Evolutionary conservation across 2,797 vertebrate genomes (phyloP).

Genomic region (Scomberomorus guttatus): DNA sequence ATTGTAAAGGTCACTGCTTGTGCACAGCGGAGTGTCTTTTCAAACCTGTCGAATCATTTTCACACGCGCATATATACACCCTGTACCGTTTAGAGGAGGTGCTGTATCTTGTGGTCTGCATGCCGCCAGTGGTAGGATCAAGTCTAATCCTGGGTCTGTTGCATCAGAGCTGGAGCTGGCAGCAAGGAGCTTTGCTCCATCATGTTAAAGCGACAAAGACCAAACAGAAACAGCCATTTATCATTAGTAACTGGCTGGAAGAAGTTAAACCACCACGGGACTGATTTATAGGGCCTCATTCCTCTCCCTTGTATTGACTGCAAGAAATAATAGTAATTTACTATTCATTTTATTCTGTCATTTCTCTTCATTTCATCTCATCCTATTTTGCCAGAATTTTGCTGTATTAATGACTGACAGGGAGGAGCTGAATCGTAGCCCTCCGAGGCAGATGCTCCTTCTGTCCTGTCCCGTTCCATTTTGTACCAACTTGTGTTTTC

Average conservation of each 20-base stretch:
- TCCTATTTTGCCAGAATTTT: conserved; percentile 12
- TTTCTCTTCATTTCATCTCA: conserved; percentile 15
- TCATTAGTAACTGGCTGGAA: conserved; percentile 45
- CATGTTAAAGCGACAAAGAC: conserved; percentile 60
- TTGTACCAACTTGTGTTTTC: background rate
- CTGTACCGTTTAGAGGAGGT: conserved; percentile 27
- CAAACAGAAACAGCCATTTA: conserved; percentile 60
- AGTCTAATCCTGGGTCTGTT: conserved; percentile 63
- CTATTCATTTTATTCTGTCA: conserved; percentile 13
- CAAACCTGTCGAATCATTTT: conserved; percentile 48
- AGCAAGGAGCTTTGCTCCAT: conserved; percentile 54
- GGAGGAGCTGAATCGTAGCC: conserved; percentile 24
- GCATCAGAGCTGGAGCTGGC: conserved; percentile 61
- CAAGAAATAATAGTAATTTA: conserved; percentile 17
- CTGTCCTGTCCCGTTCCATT: conserved; percentile 11
- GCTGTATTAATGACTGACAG: conserved; percentile 20
- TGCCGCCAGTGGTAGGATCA: conserved; percentile 61
- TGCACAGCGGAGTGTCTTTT: conserved; percentile 21
- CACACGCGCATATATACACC: conserved; percentile 6
- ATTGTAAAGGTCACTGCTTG: conserved; percentile 28
- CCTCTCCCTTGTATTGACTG: conserved; percentile 18
- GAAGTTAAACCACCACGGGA: conserved; percentile 34
- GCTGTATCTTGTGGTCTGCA: conserved; percentile 39
- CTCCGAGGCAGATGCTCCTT: background rate
- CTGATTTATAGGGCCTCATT: conserved; percentile 47